Percentiles rank a stretch among this genome's conserved stretches.
phyloP scores from a whole-genome alignment of 2,888 invertebrate species.

The Limulus polyphemus region DNA sequence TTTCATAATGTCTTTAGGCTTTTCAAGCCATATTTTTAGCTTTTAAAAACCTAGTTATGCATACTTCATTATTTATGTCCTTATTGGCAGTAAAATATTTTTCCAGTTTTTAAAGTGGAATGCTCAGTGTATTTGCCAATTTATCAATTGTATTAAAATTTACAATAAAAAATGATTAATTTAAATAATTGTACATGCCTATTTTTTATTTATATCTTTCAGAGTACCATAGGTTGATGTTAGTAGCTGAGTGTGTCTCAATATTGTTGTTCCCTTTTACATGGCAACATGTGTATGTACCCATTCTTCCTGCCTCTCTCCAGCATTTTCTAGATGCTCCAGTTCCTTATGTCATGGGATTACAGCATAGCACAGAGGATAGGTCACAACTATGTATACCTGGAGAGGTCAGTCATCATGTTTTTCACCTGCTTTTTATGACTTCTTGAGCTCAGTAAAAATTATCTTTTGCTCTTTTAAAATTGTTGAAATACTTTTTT shows the following conservation, averaged over 20 bases:
- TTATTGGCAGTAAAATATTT: too few species aligned
- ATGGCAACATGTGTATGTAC: conserved; percentile 99
- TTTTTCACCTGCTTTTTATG: not conserved
- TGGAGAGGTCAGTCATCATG: conserved; percentile 25
- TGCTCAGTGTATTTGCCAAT: too few species aligned
- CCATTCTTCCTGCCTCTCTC: conserved; percentile 85
- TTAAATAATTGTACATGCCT: not conserved
- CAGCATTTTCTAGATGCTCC: conserved; percentile 93
- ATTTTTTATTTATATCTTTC: conserved; percentile 31
- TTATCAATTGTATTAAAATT: too few species aligned
- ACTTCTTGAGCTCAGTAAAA: not conserved
- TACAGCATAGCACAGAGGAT: conserved; percentile 21
- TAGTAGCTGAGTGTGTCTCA: conserved; percentile 87
- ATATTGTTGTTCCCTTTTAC: conserved; percentile 82
- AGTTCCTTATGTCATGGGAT: conserved; percentile 96
- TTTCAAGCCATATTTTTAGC: too few species aligned
- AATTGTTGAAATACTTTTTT: conserved; percentile 1
- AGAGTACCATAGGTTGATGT: conserved; percentile 91
- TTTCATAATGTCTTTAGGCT: too few species aligned
- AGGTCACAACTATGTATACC: conserved; percentile 25
- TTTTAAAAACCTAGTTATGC: too few species aligned
- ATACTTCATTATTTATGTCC: too few species aligned
- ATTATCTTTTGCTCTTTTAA: not conserved
- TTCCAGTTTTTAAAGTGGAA: too few species aligned
- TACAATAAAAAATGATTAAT: too few species aligned